Evolutionary conservation across 2,797 vertebrate genomes (phyloP).

Genomic region (Siniperca obscura): DNA sequence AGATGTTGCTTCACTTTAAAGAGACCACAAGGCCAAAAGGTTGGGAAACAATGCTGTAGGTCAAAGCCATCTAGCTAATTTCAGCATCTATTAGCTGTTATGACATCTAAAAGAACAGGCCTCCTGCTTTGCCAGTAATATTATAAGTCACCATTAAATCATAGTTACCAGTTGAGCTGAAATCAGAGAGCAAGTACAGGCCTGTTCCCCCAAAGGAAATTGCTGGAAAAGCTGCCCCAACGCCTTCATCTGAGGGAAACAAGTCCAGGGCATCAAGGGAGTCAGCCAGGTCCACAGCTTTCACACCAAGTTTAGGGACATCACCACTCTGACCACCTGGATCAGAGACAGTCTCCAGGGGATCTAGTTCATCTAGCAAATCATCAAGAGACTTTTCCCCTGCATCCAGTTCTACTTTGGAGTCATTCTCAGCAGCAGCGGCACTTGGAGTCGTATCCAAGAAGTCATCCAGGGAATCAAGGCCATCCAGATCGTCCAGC

Average conservation of each 20-base stretch:
- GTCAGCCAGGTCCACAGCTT: constrained; percentile 39
- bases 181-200: constrained; percentile 76
- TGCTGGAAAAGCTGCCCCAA: constrained; percentile 17
- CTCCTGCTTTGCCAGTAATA: neutral
- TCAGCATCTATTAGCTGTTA: neutral
- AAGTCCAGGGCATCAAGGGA: constrained; percentile 86
- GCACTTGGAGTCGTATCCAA: constrained; percentile 11
- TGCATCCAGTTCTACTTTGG: neutral
- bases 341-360: constrained; percentile 72
- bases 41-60: neutral
- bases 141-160: constrained; percentile 1
- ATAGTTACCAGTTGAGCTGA: constrained; percentile 75
- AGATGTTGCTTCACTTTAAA: neutral
- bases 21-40: neutral
- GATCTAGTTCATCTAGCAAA: constrained; percentile 73
- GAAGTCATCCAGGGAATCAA: constrained; percentile 81
- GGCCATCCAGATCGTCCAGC: constrained; percentile 81
- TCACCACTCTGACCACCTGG: neutral
- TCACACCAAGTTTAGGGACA: constrained; percentile 2
- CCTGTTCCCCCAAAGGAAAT: constrained; percentile 42
- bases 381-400: constrained; percentile 54
- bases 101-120: neutral
- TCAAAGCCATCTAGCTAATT: neutral
- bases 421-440: neutral
- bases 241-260: constrained; percentile 71